A percentile compares a stretch with the other conserved stretches of the same genome.
Evolutionary conservation across 2,888 invertebrate species (phyloP).

Genomic region (Cistogaster globosa): DNA sequence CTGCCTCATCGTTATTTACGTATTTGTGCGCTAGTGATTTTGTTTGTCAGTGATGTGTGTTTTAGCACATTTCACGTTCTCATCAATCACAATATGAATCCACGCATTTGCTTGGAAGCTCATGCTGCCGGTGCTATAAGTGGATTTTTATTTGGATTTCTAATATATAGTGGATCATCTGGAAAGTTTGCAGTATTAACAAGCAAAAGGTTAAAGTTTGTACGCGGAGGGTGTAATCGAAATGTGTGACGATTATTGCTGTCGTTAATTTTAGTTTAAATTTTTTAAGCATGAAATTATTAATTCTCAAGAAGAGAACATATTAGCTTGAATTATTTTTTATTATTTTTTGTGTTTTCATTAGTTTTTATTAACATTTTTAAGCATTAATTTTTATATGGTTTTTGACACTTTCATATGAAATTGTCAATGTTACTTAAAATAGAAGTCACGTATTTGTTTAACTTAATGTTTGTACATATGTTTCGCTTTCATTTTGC

Average conservation of each 20-base stretch:
- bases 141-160: slow-evolving; percentile 84
- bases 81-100: slow-evolving; percentile 82
- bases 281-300: slow-evolving; percentile 36
- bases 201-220: neutral
- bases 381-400: slow-evolving; percentile 13
- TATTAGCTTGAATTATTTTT: slow-evolving; percentile 32
- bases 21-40: slow-evolving; percentile 85
- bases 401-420: slow-evolving; percentile 60
- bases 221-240: slow-evolving; percentile 8
- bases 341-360: slow-evolving; percentile 6
- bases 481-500: slow-evolving; percentile 41
- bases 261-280: slow-evolving; percentile 40
- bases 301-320: slow-evolving; percentile 24
- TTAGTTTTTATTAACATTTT: slow-evolving; percentile 14
- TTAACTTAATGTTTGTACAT: slow-evolving; percentile 30
- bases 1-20: slow-evolving; percentile 84
- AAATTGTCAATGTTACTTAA: slow-evolving; percentile 17
- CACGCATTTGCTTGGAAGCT: slow-evolving; percentile 88
- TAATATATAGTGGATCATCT: slow-evolving; percentile 44
- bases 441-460: slow-evolving; percentile 60
- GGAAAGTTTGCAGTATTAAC: neutral
- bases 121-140: slow-evolving; percentile 88
- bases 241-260: slow-evolving; percentile 36
- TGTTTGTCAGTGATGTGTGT: slow-evolving; percentile 87
- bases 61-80: slow-evolving; percentile 84